Conservation (phyloP, 2,797 vertebrate species). For the Clamator glandarius region DNA sequence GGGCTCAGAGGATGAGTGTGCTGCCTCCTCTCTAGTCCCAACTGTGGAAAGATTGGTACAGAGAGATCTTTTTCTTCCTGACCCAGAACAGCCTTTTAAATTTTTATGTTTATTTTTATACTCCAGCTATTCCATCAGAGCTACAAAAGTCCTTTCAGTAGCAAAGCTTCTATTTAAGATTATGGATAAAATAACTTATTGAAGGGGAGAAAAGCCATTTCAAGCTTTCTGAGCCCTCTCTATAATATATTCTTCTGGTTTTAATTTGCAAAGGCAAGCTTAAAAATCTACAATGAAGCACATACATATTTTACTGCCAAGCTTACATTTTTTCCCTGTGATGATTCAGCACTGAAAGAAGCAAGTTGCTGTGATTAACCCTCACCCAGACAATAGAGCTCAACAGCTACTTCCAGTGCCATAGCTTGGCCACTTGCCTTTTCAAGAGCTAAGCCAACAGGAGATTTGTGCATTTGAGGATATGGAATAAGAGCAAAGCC, state of each 20-base stretch:
- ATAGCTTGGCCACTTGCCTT: neutral
- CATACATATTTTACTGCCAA: slow-evolving; percentile 71
- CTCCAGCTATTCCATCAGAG: neutral
- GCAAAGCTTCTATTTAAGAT: slow-evolving; percentile 32
- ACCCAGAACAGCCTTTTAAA: slow-evolving; percentile 30
- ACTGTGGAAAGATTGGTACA: neutral
- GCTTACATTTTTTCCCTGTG: slow-evolving; percentile 66
- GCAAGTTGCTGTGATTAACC: slow-evolving; percentile 60
- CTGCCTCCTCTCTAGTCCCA: neutral
- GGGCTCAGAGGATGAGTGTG: neutral
- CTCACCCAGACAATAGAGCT: slow-evolving; percentile 34
- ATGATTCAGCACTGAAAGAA: slow-evolving; percentile 65
- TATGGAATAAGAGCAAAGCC: neutral
- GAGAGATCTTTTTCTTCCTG: slow-evolving; percentile 24
- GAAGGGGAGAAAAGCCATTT: slow-evolving; percentile 56
- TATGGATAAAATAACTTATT: slow-evolving; percentile 48
- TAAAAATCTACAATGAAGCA: slow-evolving; percentile 65
- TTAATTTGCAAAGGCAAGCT: slow-evolving; percentile 60
- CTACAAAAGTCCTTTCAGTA: slow-evolving; percentile 45
- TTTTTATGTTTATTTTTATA: slow-evolving; percentile 51
- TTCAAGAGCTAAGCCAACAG: neutral
- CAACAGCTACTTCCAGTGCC: neutral
- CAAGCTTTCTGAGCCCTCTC: slow-evolving; percentile 44
- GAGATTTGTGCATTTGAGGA: neutral
- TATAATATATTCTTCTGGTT: slow-evolving; percentile 24